Conservation (phyloP, 2,888 invertebrate species). For the Pheosia gnoma region DNA sequence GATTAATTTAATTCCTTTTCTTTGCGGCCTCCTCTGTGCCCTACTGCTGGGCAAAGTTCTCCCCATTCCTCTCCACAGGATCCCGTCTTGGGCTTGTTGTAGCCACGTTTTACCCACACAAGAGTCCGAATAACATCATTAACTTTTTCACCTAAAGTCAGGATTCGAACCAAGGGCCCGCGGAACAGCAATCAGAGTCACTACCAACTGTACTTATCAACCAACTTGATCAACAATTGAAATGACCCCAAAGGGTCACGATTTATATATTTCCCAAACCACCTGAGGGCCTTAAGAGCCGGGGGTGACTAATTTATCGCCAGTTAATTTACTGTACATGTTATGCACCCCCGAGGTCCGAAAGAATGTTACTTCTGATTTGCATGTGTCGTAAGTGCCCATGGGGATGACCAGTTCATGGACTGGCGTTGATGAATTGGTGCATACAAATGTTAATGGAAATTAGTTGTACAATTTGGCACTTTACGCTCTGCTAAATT, state of each 20-base stretch:
- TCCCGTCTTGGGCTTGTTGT: too few species aligned
- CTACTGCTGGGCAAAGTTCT: too few species aligned
- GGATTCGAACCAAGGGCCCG: too few species aligned
- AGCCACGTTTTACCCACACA: too few species aligned
- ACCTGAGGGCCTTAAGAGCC: constrained; percentile 55
- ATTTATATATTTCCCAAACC: constrained; percentile 59
- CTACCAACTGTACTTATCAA: constrained; percentile 23
- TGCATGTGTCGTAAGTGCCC: constrained; percentile 67
- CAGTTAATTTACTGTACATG: constrained; percentile 67
- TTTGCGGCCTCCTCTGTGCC: too few species aligned
- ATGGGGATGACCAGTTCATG: constrained; percentile 34
- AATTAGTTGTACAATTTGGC: background rate
- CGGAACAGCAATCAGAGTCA: too few species aligned
- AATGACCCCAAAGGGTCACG: constrained; percentile 54
- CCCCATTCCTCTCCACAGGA: too few species aligned
- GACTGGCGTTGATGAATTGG: constrained; percentile 21
- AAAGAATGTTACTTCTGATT: constrained; percentile 75
- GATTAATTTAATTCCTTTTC: too few species aligned
- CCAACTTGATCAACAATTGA: constrained; percentile 59
- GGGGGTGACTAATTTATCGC: constrained; percentile 67
- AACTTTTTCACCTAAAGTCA: too few species aligned
- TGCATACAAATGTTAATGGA: constrained; percentile 4
- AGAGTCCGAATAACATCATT: too few species aligned
- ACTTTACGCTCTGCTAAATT: too few species aligned
- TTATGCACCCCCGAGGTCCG: constrained; percentile 52